Percentiles rank a stretch among this genome's conserved stretches.
Conservation (phyloP, 2,113 vertebrate species). For the pig (Sus scrofa) region T2T-Sscrofa CM000812.6:4230501-4231000, state of each 20-base stretch:
- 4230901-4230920: too few species aligned
- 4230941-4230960: too few species aligned
- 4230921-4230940: too few species aligned
- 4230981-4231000: too few species aligned
- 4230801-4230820: too few species aligned
- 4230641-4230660: background rate
- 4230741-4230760: background rate
- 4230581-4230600: background rate
- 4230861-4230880: too few species aligned
- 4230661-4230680: accelerated
- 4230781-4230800: background rate
- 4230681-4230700: background rate
- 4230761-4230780: background rate
- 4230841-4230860: too few species aligned
- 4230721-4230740: background rate
- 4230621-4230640: background rate
- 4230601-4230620: too few species aligned
- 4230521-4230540: accelerated
- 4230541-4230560: too few species aligned
- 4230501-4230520: accelerated
- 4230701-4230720: background rate
- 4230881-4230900: too few species aligned
- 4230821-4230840: too few species aligned
- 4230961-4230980: too few species aligned
- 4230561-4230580: accelerated